Evolutionary conservation across 2,113 vertebrate genomes (phyloP).

Genomic region (Brachypteracias leptosomus): DNA sequence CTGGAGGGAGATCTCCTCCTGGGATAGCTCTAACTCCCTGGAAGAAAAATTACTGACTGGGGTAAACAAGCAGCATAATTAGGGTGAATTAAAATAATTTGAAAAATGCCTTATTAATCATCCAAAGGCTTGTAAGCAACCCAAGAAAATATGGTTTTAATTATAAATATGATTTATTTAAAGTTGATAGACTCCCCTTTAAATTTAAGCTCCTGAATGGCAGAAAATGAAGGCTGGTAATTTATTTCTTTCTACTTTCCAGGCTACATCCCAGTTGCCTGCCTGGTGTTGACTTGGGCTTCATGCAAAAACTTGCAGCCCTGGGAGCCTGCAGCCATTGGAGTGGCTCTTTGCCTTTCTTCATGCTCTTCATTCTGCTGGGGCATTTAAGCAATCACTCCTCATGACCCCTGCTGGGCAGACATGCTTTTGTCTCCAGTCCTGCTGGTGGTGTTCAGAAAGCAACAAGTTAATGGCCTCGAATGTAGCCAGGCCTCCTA

Average conservation of each 20-base stretch:
- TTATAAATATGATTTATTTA: constrained; percentile 37
- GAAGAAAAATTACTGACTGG: constrained; percentile 11
- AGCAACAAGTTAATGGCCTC: constrained; percentile 34
- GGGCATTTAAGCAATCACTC: background rate
- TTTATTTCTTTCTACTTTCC: constrained; percentile 20
- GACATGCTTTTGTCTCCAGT: background rate
- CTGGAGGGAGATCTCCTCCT: background rate
- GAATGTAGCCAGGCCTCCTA: background rate
- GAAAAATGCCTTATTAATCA: constrained; percentile 33
- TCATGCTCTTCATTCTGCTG: background rate
- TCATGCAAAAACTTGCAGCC: constrained; percentile 22
- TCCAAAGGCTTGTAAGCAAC: background rate
- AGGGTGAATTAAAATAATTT: constrained; percentile 19
- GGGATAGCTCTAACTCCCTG: background rate
- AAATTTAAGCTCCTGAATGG: background rate
- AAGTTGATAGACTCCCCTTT: constrained; percentile 4
- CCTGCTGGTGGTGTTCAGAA: constrained; percentile 7
- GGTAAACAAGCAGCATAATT: constrained; percentile 27
- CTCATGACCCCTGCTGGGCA: background rate
- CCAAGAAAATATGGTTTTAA: background rate
- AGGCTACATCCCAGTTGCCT: background rate
- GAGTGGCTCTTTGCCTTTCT: background rate
- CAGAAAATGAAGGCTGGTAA: background rate
- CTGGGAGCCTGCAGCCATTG: background rate
- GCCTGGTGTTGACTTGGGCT: constrained; percentile 10